phyloP scores from a whole-genome alignment of 2,888 invertebrate species.

The Pandemis heparana region DNA sequence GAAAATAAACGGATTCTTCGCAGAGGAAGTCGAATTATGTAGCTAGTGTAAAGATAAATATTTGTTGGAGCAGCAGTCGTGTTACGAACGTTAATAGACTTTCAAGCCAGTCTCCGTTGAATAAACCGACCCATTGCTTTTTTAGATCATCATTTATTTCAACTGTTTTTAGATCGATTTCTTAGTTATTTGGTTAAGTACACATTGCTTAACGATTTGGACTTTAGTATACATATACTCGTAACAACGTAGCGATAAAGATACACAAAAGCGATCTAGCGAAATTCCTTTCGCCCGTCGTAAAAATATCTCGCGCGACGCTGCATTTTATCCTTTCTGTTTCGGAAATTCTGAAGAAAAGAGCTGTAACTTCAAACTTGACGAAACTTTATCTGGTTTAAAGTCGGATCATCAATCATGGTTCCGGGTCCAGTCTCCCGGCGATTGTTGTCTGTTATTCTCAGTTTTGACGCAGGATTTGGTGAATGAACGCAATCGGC shows the following conservation, averaged over 20 bases:
- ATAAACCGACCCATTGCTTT: too few species aligned
- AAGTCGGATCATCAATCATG: conserved; percentile 41
- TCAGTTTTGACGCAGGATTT: not conserved
- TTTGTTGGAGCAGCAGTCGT: too few species aligned
- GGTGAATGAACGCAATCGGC: not conserved
- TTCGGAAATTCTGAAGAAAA: conserved; percentile 15
- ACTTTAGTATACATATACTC: not conserved
- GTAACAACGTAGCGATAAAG: conserved; percentile 1
- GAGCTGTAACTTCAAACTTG: conserved; percentile 23
- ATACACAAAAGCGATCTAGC: conserved; percentile 1
- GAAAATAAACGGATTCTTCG: too few species aligned
- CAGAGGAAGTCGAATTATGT: too few species aligned
- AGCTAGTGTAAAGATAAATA: too few species aligned
- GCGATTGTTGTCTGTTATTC: conserved; percentile 19
- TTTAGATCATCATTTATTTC: too few species aligned
- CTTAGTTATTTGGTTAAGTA: too few species aligned
- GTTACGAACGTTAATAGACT: too few species aligned
- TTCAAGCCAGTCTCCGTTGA: too few species aligned
- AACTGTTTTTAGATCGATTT: too few species aligned
- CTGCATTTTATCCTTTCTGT: conserved; percentile 33
- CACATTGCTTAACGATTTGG: not conserved
- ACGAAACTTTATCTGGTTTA: conserved; percentile 35
- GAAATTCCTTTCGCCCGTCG: not conserved
- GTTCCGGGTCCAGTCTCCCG: conserved; percentile 6
- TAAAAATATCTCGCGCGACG: conserved; percentile 11